A percentile compares a stretch with the other conserved stretches of the same genome.
These are phyloP conservation scores for Avahi laniger DNA, from an alignment of 2,797 vertebrate species.

Conservation along the genomic window DNA sequence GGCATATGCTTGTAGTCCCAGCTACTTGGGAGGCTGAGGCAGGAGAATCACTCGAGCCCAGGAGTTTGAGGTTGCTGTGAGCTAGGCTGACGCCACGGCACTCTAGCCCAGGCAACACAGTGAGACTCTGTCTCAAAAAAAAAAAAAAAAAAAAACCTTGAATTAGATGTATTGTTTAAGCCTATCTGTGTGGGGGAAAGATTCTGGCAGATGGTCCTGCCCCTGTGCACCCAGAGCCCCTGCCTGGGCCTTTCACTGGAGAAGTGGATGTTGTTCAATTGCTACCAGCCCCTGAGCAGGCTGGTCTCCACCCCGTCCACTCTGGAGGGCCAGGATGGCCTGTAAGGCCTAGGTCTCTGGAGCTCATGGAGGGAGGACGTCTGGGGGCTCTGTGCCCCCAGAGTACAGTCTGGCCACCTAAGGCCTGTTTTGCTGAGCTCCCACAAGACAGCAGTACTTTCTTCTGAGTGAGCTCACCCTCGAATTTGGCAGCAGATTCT, in stretches of 20 bases:
- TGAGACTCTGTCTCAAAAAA: too few species aligned
- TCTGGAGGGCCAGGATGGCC: background rate
- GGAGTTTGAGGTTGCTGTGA: too few species aligned
- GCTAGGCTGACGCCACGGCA: too few species aligned
- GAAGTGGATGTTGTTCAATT: background rate
- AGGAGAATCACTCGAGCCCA: too few species aligned
- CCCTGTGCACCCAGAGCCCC: background rate
- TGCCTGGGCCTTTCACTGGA: background rate
- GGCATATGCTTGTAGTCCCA: too few species aligned
- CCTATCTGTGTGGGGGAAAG: background rate
- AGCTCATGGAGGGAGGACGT: background rate
- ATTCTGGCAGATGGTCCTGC: background rate
- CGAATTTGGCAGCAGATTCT: background rate
- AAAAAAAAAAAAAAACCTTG: too few species aligned
- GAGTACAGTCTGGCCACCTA: background rate
- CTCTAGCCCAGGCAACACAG: too few species aligned
- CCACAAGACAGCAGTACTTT: background rate
- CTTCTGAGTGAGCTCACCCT: background rate
- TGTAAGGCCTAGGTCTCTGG: background rate
- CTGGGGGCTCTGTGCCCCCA: background rate
- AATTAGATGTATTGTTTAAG: background rate
- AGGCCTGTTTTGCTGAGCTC: background rate
- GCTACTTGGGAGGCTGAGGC: too few species aligned
- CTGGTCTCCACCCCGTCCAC: background rate
- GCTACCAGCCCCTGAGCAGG: background rate